Conservation (phyloP, 2,113 vertebrate genomes). For the Vulpes lagopus region DNA sequence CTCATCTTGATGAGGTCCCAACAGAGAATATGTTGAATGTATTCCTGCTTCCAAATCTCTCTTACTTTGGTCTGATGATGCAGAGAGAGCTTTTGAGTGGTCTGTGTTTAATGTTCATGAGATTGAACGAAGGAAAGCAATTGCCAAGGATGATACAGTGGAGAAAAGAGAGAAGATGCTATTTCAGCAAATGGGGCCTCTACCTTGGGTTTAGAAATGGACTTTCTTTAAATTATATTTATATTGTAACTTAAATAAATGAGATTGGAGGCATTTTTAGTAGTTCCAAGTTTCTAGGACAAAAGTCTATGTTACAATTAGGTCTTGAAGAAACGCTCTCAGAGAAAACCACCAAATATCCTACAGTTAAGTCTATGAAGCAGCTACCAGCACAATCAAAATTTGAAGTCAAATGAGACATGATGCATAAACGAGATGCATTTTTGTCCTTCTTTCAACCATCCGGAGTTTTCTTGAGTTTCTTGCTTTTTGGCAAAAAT, state of each 20-base stretch:
- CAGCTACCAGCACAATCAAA: conserved; percentile 6
- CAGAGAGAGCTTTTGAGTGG: background rate
- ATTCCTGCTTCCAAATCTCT: conserved; percentile 46
- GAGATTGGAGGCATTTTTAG: background rate
- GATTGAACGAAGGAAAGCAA: conserved; percentile 47
- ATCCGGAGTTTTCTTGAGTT: background rate
- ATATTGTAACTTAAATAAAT: conserved; percentile 62
- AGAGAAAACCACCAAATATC: conserved; percentile 44
- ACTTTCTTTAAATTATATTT: conserved; percentile 70
- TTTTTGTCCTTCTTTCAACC: background rate
- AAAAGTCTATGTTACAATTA: conserved; percentile 17
- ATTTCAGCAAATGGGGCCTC: background rate
- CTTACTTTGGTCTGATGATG: background rate
- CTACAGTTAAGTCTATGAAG: background rate
- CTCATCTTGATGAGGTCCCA: background rate
- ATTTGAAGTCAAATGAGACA: conserved; percentile 15
- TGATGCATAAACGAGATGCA: background rate
- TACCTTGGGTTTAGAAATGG: conserved; percentile 56
- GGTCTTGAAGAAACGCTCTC: conserved; percentile 43
- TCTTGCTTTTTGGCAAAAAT: background rate
- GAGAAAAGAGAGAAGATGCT: conserved; percentile 19
- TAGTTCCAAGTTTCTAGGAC: conserved; percentile 7
- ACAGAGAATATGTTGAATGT: conserved; percentile 25
- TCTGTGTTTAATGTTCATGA: conserved; percentile 42
- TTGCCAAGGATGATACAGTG: background rate